A percentile compares a stretch with the other conserved stretches of the same genome.
phyloP scores from a whole-genome alignment of 1,140 invertebrate genomes.

The Drosophila rufa region DNA sequence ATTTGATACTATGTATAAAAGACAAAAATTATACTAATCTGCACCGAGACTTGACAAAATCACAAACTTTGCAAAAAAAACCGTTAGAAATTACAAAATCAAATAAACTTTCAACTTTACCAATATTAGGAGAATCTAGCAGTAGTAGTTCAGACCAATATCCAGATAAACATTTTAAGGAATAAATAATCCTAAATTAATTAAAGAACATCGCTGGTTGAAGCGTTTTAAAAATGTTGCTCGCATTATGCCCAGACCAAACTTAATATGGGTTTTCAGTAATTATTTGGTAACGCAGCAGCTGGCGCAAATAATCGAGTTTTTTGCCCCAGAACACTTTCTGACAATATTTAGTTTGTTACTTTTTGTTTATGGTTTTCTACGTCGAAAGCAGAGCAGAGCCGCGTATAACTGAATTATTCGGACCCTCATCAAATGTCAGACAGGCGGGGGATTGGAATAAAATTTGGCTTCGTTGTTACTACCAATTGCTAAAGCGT shows the following conservation, averaged over 20 bases:
- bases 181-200: too few species aligned
- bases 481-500: constrained; percentile 20
- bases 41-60: too few species aligned
- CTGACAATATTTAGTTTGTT: constrained; percentile 2
- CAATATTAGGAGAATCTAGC: neutral
- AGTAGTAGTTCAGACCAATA: neutral
- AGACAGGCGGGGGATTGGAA: neutral
- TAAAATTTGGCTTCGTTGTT: constrained; percentile 16
- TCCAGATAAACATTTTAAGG: too few species aligned
- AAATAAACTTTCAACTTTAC: neutral
- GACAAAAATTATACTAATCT: too few species aligned
- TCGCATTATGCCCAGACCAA: too few species aligned
- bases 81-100: too few species aligned
- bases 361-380: constrained; percentile 5
- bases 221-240: neutral
- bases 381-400: neutral
- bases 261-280: neutral
- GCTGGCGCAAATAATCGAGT: neutral
- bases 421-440: constrained; percentile 20
- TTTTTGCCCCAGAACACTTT: neutral
- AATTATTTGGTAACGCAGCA: constrained; percentile 4
- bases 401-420: constrained; percentile 12
- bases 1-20: too few species aligned
- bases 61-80: too few species aligned
- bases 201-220: neutral